These are phyloP conservation scores for Limnothrissa miodon DNA, from an alignment of 2,113 vertebrate species.

Conservation along the genomic window DNA sequence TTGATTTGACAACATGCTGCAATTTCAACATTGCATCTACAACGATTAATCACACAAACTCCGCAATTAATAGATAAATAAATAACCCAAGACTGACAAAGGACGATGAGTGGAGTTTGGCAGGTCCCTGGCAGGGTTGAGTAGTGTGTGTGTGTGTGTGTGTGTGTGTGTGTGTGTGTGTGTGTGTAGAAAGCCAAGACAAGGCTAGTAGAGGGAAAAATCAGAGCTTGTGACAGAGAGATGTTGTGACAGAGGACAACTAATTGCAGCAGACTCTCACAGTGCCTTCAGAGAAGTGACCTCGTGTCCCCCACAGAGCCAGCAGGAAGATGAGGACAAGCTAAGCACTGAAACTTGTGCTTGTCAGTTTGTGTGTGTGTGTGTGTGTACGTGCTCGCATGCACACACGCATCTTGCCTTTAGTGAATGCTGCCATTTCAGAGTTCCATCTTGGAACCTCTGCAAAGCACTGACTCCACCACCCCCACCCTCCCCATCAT, in stretches of 20 bases:
- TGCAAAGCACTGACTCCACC: not conserved
- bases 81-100: not conserved
- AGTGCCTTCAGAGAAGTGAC: conserved; percentile 47
- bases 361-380: not conserved
- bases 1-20: conserved; percentile 41
- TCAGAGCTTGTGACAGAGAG: conserved; percentile 54
- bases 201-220: conserved; percentile 46
- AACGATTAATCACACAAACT: conserved; percentile 61
- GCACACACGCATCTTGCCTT: not conserved
- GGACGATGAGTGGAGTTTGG: conserved; percentile 3
- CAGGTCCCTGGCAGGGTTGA: not conserved
- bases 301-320: conserved; percentile 37
- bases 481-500: not conserved
- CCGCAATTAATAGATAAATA: conserved; percentile 56
- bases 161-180: too few species aligned
- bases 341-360: not conserved
- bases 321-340: conserved; percentile 20
- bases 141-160: not conserved
- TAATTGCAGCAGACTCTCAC: conserved; percentile 53
- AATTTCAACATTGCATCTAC: conserved; percentile 33
- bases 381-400: not conserved
- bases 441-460: not conserved
- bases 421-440: not conserved
- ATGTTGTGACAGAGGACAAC: conserved; percentile 52
- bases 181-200: conserved; percentile 16